Conservation (phyloP, 2,797 vertebrate species). For the Falco peregrinus region DNA sequence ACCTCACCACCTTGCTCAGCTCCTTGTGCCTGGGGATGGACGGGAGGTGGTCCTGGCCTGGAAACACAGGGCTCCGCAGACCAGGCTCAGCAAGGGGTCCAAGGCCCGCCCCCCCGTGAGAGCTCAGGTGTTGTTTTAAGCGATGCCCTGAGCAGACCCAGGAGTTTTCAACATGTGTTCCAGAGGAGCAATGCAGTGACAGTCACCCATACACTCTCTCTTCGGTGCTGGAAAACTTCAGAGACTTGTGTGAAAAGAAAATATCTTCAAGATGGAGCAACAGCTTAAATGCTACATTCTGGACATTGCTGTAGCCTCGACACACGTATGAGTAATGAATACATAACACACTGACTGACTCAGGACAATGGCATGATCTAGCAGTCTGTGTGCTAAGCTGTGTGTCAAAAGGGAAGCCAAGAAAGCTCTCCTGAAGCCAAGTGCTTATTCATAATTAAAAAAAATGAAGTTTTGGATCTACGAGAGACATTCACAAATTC, state of each 20-base stretch:
- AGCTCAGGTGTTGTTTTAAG: background rate
- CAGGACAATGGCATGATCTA: background rate
- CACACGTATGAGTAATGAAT: accelerated
- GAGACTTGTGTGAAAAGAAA: background rate
- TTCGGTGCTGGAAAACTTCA: background rate
- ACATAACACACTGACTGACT: background rate
- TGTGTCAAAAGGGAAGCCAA: background rate
- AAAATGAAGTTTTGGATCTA: background rate
- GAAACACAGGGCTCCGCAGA: background rate
- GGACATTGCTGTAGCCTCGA: accelerated
- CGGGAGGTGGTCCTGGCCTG: accelerated
- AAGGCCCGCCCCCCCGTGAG: accelerated
- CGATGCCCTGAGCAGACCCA: background rate
- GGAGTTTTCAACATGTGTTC: background rate
- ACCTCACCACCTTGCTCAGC: background rate
- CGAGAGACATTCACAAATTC: background rate
- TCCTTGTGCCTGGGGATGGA: accelerated
- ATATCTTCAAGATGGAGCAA: background rate
- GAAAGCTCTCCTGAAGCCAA: background rate
- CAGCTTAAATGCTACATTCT: background rate
- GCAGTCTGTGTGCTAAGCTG: background rate
- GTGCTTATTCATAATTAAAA: background rate
- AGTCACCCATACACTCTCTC: background rate
- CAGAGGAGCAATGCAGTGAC: background rate
- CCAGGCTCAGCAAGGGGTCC: background rate